Conservation (phyloP, 2,113 vertebrate genomes). For the Ictalurus punctatus region DNA sequence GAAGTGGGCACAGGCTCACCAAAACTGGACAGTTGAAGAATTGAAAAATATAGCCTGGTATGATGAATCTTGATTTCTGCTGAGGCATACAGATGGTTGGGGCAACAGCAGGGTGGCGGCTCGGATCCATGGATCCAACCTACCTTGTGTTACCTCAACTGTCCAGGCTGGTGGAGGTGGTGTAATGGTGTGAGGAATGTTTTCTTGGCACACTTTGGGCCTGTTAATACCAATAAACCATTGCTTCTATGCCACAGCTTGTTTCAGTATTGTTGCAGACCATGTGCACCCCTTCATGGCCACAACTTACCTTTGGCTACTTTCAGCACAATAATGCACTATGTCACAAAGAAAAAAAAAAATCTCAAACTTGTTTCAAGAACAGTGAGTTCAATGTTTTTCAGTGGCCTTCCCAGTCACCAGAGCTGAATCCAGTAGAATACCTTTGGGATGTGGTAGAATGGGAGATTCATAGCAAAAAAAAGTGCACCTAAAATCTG, state of each 20-base stretch:
- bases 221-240: neutral
- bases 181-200: neutral
- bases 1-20: neutral
- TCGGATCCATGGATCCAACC: neutral
- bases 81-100: neutral
- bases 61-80: neutral
- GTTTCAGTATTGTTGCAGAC: neutral
- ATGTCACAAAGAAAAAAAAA: no score
- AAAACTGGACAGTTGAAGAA: neutral
- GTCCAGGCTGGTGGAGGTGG: neutral
- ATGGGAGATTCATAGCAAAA: no score
- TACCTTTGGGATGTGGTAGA: no score
- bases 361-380: no score
- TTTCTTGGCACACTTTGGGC: neutral
- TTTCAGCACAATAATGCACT: neutral
- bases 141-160: neutral
- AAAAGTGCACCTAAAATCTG: no score
- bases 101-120: no score
- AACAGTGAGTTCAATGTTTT: no score
- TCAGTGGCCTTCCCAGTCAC: no score
- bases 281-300: neutral
- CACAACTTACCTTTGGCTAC: neutral
- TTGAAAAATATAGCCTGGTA: neutral
- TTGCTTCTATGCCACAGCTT: neutral
- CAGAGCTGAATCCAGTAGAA: no score